phyloP scores from a whole-genome alignment of 2,888 invertebrate species.

The Zele albiditarsus region DNA sequence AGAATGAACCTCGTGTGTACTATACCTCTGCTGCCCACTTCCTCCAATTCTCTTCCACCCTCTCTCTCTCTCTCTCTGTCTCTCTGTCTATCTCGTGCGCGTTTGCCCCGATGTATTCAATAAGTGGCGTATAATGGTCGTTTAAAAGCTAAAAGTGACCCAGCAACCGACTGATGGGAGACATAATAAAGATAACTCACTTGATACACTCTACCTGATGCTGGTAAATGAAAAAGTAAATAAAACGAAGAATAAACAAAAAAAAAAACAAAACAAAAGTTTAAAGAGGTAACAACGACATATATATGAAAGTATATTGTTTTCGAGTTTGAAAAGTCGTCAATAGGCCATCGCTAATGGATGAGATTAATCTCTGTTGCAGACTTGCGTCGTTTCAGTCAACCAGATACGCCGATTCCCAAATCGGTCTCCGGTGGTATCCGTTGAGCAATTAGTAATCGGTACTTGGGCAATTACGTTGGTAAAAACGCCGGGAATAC shows the following conservation, averaged over 20 bases:
- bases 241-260: background rate
- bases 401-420: slow-evolving; percentile 46
- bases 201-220: background rate
- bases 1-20: slow-evolving; percentile 11
- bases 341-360: slow-evolving; percentile 12
- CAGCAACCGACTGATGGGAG: slow-evolving; percentile 32
- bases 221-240: background rate
- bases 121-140: slow-evolving; percentile 54
- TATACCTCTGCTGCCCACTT: background rate
- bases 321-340: background rate
- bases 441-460: slow-evolving; percentile 60
- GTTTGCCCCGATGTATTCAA: slow-evolving; percentile 43
- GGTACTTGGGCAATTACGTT: slow-evolving; percentile 58
- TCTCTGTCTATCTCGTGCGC: slow-evolving; percentile 25
- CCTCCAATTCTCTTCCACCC: no score
- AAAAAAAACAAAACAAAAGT: background rate
- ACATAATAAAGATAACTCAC: slow-evolving; percentile 8
- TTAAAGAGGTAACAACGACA: no score
- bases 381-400: slow-evolving; percentile 38
- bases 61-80: background rate
- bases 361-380: slow-evolving; percentile 39
- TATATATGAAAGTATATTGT: background rate
- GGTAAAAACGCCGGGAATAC: slow-evolving; percentile 59
- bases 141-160: slow-evolving; percentile 52
- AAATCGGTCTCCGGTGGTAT: slow-evolving; percentile 48